A percentile compares a stretch with the other conserved stretches of the same genome.
Conservation (phyloP, 2,888 invertebrate genomes). For the Athalia cordata region DNA sequence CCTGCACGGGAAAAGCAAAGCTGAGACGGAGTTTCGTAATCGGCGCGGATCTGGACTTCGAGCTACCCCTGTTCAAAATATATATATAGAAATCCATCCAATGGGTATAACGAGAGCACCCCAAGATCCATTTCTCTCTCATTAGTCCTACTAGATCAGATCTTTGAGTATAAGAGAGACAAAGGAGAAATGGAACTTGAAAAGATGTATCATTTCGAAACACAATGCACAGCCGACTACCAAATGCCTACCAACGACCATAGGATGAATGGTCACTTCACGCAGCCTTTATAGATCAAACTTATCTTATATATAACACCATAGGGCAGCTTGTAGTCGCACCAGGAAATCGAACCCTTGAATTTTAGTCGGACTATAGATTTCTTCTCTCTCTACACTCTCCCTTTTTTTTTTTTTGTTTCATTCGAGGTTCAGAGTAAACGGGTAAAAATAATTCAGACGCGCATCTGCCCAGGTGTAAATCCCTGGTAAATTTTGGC, state of each 20-base stretch:
- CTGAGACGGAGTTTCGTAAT: not conserved
- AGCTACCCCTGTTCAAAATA: slow-evolving; percentile 16
- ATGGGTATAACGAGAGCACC: slow-evolving; percentile 34
- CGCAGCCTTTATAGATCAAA: slow-evolving; percentile 24
- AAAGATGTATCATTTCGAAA: slow-evolving; percentile 42
- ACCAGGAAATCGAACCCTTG: not conserved
- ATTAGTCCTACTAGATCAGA: slow-evolving; percentile 30
- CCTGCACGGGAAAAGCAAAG: not conserved
- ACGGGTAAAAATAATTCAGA: too few species aligned
- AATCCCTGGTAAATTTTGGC: too few species aligned
- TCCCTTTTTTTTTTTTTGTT: not conserved
- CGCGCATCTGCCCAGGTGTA: too few species aligned
- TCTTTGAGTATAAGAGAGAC: slow-evolving; percentile 16
- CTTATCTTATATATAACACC: slow-evolving; percentile 6
- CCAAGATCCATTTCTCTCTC: slow-evolving; percentile 42
- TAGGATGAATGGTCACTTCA: slow-evolving; percentile 27
- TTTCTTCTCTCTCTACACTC: not conserved
- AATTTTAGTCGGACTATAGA: not conserved
- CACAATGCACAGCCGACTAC: slow-evolving; percentile 28
- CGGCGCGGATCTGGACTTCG: slow-evolving; percentile 15
- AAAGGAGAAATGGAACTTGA: slow-evolving; percentile 24
- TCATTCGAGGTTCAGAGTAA: too few species aligned
- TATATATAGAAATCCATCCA: slow-evolving; percentile 16
- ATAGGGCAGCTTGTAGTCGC: not conserved
- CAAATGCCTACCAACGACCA: slow-evolving; percentile 7